A percentile compares a stretch with the other conserved stretches of the same genome.
These are phyloP conservation scores for Colletes latitarsis DNA, from an alignment of 1,140 invertebrate species.

Conservation along the genomic window DNA sequence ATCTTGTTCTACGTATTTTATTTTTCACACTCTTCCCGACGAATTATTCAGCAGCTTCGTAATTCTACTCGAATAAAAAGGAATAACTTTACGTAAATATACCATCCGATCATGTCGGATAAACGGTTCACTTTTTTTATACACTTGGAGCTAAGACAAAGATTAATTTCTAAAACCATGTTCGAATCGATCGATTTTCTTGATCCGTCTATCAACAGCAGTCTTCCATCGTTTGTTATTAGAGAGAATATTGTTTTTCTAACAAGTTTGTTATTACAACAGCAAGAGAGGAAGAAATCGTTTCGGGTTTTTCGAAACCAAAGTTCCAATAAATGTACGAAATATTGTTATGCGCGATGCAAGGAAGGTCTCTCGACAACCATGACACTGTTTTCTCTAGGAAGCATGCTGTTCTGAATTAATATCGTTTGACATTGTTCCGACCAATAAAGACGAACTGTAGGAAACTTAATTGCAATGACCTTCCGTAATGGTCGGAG, in stretches of 20 bases:
- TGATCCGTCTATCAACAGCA: background rate
- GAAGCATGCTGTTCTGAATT: slow-evolving; percentile 39
- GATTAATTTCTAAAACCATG: no score
- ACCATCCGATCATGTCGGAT: no score
- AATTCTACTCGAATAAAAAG: no score
- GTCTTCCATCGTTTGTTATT: background rate
- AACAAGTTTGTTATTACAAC: no score
- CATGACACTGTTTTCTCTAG: slow-evolving; percentile 49
- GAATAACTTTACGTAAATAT: no score
- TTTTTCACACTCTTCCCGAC: no score
- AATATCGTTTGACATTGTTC: slow-evolving; percentile 41
- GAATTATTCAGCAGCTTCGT: no score
- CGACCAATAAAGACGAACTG: slow-evolving; percentile 15
- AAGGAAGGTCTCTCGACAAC: slow-evolving; percentile 21
- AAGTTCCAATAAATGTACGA: slow-evolving; percentile 9
- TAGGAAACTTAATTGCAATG: slow-evolving; percentile 14
- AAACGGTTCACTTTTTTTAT: no score
- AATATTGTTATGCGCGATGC: slow-evolving; percentile 41
- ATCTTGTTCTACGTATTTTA: no score
- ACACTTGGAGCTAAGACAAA: no score
- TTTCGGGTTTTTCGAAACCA: background rate
- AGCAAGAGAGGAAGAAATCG: no score
- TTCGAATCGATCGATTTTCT: no score
- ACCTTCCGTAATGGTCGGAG: slow-evolving; percentile 5
- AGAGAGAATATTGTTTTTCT: background rate